Base-by-base conservation (phyloP, 2,888 invertebrate genomes). In the Calameuta filiformis region DNA sequence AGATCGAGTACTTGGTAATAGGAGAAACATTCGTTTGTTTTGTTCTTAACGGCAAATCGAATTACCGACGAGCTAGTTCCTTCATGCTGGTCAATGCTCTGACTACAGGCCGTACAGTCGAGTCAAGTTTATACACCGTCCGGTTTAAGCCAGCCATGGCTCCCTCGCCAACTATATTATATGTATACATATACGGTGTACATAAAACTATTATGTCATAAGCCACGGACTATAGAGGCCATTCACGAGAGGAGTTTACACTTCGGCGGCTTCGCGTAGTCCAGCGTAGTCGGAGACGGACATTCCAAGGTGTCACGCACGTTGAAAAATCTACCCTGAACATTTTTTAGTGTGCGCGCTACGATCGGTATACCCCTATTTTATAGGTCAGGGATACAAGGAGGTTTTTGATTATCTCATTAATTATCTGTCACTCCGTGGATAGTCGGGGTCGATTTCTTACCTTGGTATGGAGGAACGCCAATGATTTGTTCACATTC, bases 401-500 rank as follows among this genome's bases (percentile, higher is more conserved):
- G 23, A 56, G 56, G 23, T 4, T 23, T 56, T 56, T 15, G 9
- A 56, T 56, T 56, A 23, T 23, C 56, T 15, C 56, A 23, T 56
- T 23, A 23, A 6, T 56, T 23, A 56, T 2, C 23, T 56, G 23
- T 56, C 9, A 56, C 23, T 9, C 23, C 56, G 9, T 23, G 56
- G 15, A 56, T 9, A 56, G 56, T 56, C 56, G 56, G 56, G 56
- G 23, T 56, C 56, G 56, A 33, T 79, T 86, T 78, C 90, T 91
- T 88, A 95, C 96, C 95, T 98, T 99, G 78, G 98, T 98, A 92
- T 98, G 98, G 85, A 99, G 93, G 92, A 99, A 99, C 89, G 97
- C 97, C 90, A 99, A 94, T 90, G 98, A 97, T 93, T 98, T 98
- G 93, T 99, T 99, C 89, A 99, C 97, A 92, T 99, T 99, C 93